A percentile compares a stretch with the other conserved stretches of the same genome.
Evolutionary conservation across 2,888 invertebrate genomes (phyloP).

Genomic region (Chironomus riparius): DNA sequence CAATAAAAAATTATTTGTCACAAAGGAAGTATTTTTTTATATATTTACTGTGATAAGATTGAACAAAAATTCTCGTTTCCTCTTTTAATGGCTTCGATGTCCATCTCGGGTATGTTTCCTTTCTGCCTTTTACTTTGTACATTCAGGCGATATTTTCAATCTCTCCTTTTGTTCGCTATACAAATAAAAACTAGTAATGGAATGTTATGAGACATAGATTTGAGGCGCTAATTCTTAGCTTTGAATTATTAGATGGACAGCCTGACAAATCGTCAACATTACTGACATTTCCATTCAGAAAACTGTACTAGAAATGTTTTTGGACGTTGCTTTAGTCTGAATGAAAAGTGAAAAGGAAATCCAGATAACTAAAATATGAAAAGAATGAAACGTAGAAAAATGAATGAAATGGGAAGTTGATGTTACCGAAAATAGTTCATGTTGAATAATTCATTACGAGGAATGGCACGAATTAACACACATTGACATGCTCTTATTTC

Average conservation of each 20-base stretch:
- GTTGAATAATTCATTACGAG: slow-evolving; percentile 14
- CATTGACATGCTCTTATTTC: background rate
- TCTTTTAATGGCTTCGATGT: slow-evolving; percentile 7
- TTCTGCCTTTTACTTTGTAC: background rate
- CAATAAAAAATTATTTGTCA: slow-evolving; percentile 23
- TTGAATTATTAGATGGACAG: too few species aligned
- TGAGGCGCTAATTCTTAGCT: too few species aligned
- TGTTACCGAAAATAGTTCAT: slow-evolving; percentile 13
- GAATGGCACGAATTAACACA: slow-evolving; percentile 20
- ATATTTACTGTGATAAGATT: slow-evolving; percentile 3
- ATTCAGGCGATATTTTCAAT: too few species aligned
- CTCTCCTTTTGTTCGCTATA: too few species aligned
- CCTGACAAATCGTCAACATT: too few species aligned
- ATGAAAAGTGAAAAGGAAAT: background rate
- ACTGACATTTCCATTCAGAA: too few species aligned
- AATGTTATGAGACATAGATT: too few species aligned
- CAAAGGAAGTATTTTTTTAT: slow-evolving; percentile 18
- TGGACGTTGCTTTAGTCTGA: too few species aligned
- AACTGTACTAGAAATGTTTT: too few species aligned
- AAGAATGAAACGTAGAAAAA: background rate
- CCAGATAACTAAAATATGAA: background rate
- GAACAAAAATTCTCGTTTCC: slow-evolving; percentile 14
- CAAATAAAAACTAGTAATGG: too few species aligned
- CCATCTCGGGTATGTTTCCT: background rate
- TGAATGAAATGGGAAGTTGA: background rate